These are phyloP conservation scores for Holocentrus rufus DNA, from an alignment of 2,797 vertebrate genomes.

Conservation along the genomic window DNA sequence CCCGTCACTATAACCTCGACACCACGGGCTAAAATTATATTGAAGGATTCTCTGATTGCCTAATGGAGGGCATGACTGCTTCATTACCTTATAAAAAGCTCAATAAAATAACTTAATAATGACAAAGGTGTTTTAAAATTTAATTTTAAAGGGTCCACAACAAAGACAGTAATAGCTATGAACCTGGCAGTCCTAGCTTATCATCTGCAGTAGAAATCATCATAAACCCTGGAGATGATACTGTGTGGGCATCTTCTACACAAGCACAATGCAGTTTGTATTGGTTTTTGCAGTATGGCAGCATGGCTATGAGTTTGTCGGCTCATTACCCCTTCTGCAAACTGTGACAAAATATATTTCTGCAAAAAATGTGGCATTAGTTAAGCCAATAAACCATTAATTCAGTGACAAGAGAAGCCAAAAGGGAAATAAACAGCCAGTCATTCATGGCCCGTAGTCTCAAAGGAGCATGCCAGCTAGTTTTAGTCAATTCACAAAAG, in stretches of 20 bases:
- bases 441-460: conserved; percentile 54
- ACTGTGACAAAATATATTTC: conserved; percentile 45
- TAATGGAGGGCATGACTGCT: conserved; percentile 14
- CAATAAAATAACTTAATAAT: conserved; percentile 46
- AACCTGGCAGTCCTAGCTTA: conserved; percentile 43
- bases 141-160: conserved; percentile 20
- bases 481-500: conserved; percentile 42
- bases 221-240: conserved; percentile 32
- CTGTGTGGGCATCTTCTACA: conserved; percentile 21
- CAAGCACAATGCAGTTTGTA: conserved; percentile 14
- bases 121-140: conserved; percentile 12
- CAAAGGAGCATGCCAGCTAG: conserved; percentile 54
- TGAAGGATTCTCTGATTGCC: conserved; percentile 5
- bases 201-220: background rate
- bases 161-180: conserved; percentile 42
- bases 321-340: conserved; percentile 28
- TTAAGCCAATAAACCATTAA: conserved; percentile 61
- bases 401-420: conserved; percentile 42
- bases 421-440: conserved; percentile 57
- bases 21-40: conserved; percentile 19
- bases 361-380: conserved; percentile 33
- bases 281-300: conserved; percentile 29
- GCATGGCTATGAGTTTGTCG: conserved; percentile 24
- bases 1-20: conserved; percentile 5
- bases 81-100: conserved; percentile 40